Base-by-base conservation (phyloP, 30 jellyfish, hydroid and myxozoan genomes). In the Morbakka virulenta region DNA sequence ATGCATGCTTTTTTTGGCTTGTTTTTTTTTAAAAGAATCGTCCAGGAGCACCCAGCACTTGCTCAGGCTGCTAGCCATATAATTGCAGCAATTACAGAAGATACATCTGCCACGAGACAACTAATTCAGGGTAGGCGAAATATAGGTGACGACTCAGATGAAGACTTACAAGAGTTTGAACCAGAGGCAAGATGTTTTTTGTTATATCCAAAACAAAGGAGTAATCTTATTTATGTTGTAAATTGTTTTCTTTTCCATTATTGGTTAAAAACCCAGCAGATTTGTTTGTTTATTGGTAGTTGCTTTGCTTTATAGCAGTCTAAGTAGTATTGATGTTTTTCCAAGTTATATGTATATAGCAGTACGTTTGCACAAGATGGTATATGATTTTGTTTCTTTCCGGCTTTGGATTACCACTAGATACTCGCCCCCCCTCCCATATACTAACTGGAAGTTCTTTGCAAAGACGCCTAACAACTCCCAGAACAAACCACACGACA, bases 61-160 rank as follows among this genome's bases (percentile, higher is more conserved):
- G 94, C 94, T 2, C 77, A 72, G 66, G 94, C 94, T 13, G 94
- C 94, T 22, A 63, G 80, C 17, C 87, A 83, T 50, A 74, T 83
- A 62, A 72, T 83, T 32, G 94, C 94, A 62, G 80, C 87, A 22
- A 77, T 83, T 26, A 70, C 87, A 28, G 87, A 83, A 32, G 94
- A 73, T 33, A 65, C 67, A 29, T 34, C 61, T 23, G 32, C 28
- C 23, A 28, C 3, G n/a, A 33, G 51, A 22, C 76, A 64, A n/a
- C 3, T 50, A 13, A 32, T 41, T 41, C 57, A 41, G 57, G 57
- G 17, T 17, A 41, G 57, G 17, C 9, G 57, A 17, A 41, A 41
- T 41, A 41, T 41, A 6, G 57, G 57, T 6, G 9, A 9, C 17
- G 57, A 41, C 17, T 41, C 57, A 41, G 57, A 49, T 66, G 77